A percentile compares a stretch with the other conserved stretches of the same genome.
Conservation (phyloP, 1,140 invertebrate genomes). For the Maniola jurtina region DNA sequence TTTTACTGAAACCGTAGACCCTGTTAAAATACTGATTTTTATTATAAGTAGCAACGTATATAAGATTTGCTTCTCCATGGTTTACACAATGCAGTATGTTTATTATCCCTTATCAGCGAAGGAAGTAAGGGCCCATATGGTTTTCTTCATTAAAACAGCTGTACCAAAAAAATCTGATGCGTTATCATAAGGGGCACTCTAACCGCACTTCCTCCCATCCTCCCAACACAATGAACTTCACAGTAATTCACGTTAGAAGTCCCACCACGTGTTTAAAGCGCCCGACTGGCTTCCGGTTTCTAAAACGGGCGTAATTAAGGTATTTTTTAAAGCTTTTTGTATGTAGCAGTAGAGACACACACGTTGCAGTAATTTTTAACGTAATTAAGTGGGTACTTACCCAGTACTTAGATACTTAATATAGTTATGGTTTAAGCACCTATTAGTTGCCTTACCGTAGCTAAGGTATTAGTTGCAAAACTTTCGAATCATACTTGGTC, state of each 20-base stretch:
- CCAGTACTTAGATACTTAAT: no score
- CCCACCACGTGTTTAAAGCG: background rate
- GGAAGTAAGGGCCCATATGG: background rate
- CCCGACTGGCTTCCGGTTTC: conserved; percentile 5
- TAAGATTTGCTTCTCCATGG: no score
- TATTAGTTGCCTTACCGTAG: no score
- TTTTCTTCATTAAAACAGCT: background rate
- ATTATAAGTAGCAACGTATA: no score
- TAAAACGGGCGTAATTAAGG: conserved; percentile 7
- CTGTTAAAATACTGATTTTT: no score
- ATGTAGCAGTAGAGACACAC: background rate
- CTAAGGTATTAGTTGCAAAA: no score
- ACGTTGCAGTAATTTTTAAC: background rate
- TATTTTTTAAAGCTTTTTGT: conserved; percentile 1
- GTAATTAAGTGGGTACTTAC: background rate
- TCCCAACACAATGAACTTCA: conserved; percentile 1
- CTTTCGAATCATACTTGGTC: no score
- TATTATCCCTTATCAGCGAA: background rate
- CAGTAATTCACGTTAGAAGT: background rate
- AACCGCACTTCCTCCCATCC: background rate
- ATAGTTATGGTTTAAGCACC: no score
- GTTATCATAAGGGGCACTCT: background rate
- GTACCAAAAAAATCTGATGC: conserved; percentile 4
- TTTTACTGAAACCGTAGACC: no score
- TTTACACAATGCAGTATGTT: no score